Conservation (phyloP, 1,140 invertebrate genomes). For the Galleria mellonella region DNA sequence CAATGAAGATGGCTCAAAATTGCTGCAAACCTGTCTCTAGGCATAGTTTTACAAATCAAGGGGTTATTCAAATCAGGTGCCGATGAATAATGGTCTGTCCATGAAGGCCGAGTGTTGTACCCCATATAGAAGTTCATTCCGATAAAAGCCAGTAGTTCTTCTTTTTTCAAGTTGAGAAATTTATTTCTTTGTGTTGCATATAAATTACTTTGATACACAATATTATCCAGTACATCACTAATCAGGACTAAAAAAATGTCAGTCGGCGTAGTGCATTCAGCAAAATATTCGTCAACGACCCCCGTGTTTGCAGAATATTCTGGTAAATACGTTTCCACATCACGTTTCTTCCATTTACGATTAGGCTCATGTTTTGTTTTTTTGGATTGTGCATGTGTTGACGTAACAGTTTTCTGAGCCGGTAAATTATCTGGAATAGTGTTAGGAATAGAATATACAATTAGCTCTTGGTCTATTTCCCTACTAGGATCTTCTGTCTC, state of each 20-base stretch:
- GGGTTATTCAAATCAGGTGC: constrained; percentile 29
- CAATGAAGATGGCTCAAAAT: constrained; percentile 30
- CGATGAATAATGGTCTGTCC: constrained; percentile 26
- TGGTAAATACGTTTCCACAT: constrained; percentile 24
- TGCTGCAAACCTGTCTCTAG: constrained; percentile 25
- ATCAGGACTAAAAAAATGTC: constrained; percentile 38
- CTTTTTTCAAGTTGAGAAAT: constrained; percentile 32
- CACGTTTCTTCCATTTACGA: too few species aligned
- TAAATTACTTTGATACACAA: constrained; percentile 34
- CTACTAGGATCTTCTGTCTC: too few species aligned
- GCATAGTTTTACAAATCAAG: constrained; percentile 27
- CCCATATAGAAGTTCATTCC: constrained; percentile 42
- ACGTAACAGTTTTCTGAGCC: too few species aligned
- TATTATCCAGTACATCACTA: constrained; percentile 31
- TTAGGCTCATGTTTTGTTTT: too few species aligned
- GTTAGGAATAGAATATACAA: too few species aligned
- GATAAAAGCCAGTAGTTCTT: constrained; percentile 36
- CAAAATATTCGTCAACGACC: constrained; percentile 30
- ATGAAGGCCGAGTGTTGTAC: constrained; percentile 24
- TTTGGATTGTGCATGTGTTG: too few species aligned
- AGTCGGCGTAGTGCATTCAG: constrained; percentile 25
- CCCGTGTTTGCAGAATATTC: constrained; percentile 25
- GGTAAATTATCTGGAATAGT: too few species aligned
- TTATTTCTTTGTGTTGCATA: constrained; percentile 39
- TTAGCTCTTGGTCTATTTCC: too few species aligned